Base-by-base conservation (phyloP, 2,797 vertebrate species). In the Sorex maritimensis region DNA sequence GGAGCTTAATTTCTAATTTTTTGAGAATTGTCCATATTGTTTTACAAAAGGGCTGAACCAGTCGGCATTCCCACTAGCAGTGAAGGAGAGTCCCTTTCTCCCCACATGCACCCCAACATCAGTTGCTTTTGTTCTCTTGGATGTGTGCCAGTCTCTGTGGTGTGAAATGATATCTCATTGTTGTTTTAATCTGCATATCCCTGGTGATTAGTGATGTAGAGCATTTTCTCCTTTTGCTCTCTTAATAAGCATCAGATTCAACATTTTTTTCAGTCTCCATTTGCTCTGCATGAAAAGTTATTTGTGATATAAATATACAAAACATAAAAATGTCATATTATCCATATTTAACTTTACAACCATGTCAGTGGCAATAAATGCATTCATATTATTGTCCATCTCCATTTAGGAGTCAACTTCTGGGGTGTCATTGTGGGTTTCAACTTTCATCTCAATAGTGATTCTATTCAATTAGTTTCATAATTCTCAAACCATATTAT, bases 401-500 rank as follows among this genome's bases (percentile, higher is more conserved):
- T 21, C 21, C 19, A 28, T 61, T 24, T 81, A 85, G 21, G 63
- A 65, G 34, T 79, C 30, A 85, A 52, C 78, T 65, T 93, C 69
- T 88, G 28, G 77, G 63, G 85, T 81, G 65, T 7, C 17, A 44
- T 79, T 82, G 10, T 26, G 41, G 24, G 5, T 78, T 9, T 88
- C 71, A 3, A 71, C 17, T 79, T 90, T 93, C 87, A 30, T 93
- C 88, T 88, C 28, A 89, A 12, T 49, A 82, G 44, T 93, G 24
- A 93, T 11, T 8, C 23, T 26, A 93, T 38, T 58, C 21, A 86
- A 72, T 46, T 24, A 28, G 30, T 77, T 93, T 95, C 21, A 11
- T 49, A 78, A 78, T 93, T 86, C 73, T 6, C 38, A 82, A 69
- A 81, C 7, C 77, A 87, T 19, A 63, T 75, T 78, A 68, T 61